phyloP scores from a whole-genome alignment of 2,113 vertebrate genomes.

The Muntiacus muntjak region DNA sequence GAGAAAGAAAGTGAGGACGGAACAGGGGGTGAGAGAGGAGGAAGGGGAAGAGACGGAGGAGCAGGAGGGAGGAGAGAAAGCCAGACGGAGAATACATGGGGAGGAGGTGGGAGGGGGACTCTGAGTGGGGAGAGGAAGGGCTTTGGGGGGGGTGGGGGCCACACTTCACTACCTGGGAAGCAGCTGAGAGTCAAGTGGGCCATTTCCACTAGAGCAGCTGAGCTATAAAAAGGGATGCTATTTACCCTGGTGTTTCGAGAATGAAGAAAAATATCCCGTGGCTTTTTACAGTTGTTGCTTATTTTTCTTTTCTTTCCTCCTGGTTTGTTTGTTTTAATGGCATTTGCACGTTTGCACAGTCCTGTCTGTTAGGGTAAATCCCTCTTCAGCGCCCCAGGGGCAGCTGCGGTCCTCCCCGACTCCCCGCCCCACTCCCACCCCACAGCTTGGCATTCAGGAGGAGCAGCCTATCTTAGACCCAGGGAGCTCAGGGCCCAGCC shows the following conservation, averaged over 20 bases:
- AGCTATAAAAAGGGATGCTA: not conserved
- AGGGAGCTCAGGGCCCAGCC: not conserved
- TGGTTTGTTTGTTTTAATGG: not conserved
- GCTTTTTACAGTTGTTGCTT: slow-evolving; percentile 29
- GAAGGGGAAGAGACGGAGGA: not conserved
- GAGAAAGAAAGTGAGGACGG: not conserved
- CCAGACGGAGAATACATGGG: not conserved
- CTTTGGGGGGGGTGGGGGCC: not conserved
- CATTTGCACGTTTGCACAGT: not conserved
- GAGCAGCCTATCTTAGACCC: not conserved
- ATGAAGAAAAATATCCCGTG: not conserved
- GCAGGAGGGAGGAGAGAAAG: not conserved
- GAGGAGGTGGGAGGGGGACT: fast-evolving
- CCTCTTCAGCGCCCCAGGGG: not conserved
- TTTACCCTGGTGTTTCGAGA: slow-evolving; percentile 7
- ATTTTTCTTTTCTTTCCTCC: slow-evolving; percentile 8
- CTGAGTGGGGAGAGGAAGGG: not conserved
- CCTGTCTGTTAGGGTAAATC: slow-evolving; percentile 3
- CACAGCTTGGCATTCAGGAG: not conserved
- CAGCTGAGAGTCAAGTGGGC: not conserved
- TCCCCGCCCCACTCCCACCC: not conserved
- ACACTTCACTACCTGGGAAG: not conserved
- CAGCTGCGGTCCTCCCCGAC: not conserved
- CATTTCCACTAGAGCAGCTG: not conserved
- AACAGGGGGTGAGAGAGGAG: not conserved